These are phyloP conservation scores for Esperia sulphurella DNA, from an alignment of 2,888 invertebrate genomes.

Conservation along the genomic window DNA sequence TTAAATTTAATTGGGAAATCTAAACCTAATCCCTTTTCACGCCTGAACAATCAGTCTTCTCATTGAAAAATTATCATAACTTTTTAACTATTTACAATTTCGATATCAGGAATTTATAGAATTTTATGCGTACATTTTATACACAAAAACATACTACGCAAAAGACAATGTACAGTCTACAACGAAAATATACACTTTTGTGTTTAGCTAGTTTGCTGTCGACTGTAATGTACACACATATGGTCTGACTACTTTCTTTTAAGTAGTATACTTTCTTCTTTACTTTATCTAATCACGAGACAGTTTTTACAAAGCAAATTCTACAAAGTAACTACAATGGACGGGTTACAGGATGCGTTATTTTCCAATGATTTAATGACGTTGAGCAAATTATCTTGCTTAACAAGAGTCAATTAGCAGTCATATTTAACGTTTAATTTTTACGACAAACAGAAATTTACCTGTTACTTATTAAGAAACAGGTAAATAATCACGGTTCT, in stretches of 20 bases:
- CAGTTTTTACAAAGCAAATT: slow-evolving; percentile 28
- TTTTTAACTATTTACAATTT: slow-evolving; percentile 52
- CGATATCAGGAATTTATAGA: slow-evolving; percentile 29
- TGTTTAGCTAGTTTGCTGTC: too few relatives aligned
- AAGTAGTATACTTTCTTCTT: neutral
- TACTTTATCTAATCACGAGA: neutral
- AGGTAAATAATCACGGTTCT: too few relatives aligned
- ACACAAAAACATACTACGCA: slow-evolving; percentile 24
- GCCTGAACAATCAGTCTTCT: slow-evolving; percentile 77
- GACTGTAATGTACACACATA: too few relatives aligned
- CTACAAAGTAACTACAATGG: slow-evolving; percentile 47
- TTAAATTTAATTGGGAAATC: slow-evolving; percentile 63
- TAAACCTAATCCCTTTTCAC: slow-evolving; percentile 65
- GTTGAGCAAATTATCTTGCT: slow-evolving; percentile 47
- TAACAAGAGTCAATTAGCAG: neutral
- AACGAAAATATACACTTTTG: neutral
- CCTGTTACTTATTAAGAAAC: neutral
- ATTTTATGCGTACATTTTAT: slow-evolving; percentile 35
- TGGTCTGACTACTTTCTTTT: too few relatives aligned
- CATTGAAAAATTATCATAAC: slow-evolving; percentile 74
- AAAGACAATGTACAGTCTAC: neutral
- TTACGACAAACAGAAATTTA: slow-evolving; percentile 7
- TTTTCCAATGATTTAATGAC: slow-evolving; percentile 21
- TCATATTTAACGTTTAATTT: neutral
- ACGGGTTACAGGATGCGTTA: slow-evolving; percentile 44